Evolutionary conservation across 2,797 vertebrate species (phyloP), one percentile per base, ranked within the genome.

Genomic region (Rhinoraja longicauda): DNA sequence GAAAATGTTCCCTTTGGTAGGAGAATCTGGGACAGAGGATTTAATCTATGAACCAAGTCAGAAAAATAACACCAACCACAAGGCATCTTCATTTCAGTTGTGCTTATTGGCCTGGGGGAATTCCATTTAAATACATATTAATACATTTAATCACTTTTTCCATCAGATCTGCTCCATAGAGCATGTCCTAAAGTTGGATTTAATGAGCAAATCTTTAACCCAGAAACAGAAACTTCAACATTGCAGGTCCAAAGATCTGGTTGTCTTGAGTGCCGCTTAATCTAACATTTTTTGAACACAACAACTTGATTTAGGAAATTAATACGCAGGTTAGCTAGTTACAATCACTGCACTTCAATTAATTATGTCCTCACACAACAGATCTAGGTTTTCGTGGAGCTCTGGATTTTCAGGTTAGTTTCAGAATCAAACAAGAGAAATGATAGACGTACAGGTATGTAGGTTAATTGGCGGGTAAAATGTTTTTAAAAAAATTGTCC

Each of bases 281-380:
- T n/a, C 32, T 90, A 90, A 32, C 36, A 39, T 64, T 39, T 72
- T 90, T 70, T 45, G 88, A 70, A 45, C 21, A 24, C 36, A 70
- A 36, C 67, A 70, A 72, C 24, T 24, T 24, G 36, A 24, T 72
- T 95, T 95, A 96, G 45, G 96, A 95, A 94, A 95, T 96, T 96
- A 96, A 45, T 94, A 93, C 93, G 92, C 95, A 94, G 95, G 94
- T 94, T 94, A 94, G 94, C 94, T 95, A 95, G 95, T 96, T 95
- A 95, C 93, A 94, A 93, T 94, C 94, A 75, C 93, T 93, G 93
- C 93, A 86, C 93, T 94, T 94, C 95, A 94, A 96, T 96, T 96
- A 95, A 96, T 95, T 94, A 95, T 96, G 95, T 96, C 96, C 95
- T 93, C 70, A 32, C 36, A 26, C 26, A 67, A 72, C 94, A 95